A percentile compares a stretch with the other conserved stretches of the same genome.
phyloP scores from a whole-genome alignment of 2,797 vertebrate genomes.

The Gadopsis bispinosus region DNA sequence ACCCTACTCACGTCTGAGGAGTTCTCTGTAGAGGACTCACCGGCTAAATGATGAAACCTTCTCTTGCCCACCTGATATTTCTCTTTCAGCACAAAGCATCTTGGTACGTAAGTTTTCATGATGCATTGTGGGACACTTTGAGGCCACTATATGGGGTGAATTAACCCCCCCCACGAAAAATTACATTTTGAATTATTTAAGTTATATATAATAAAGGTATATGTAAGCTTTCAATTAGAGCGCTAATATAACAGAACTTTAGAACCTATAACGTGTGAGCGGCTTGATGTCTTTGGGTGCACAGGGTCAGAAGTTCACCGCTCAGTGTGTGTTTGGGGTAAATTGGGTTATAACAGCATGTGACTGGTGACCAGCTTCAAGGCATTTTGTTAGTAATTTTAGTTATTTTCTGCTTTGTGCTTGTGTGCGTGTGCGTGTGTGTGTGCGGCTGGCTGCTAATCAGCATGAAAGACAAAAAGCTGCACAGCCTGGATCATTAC shows the following conservation, averaged over 20 bases:
- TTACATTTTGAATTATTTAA: neutral
- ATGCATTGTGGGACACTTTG: no score
- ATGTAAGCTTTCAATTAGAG: neutral
- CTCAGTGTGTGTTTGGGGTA: slow-evolving; percentile 8
- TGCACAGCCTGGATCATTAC: neutral
- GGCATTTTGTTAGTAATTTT: neutral
- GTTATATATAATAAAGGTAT: no score
- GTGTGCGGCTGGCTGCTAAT: neutral
- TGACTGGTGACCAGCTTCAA: neutral
- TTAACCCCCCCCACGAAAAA: neutral
- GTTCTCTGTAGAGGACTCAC: no score
- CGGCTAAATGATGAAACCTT: no score
- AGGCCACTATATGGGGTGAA: no score
- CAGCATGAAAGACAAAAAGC: no score
- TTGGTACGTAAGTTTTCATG: no score
- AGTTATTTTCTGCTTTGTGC: neutral
- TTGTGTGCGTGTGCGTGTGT: no score
- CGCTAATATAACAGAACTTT: neutral
- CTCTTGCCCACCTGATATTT: no score
- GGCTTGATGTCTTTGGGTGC: neutral
- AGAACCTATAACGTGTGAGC: neutral
- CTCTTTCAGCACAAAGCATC: no score
- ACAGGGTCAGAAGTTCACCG: slow-evolving; percentile 21
- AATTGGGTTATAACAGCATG: slow-evolving; percentile 1
- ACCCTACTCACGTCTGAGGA: no score